A percentile compares a stretch with the other conserved stretches of the same genome.
phyloP scores from a whole-genome alignment of 2,797 vertebrate species.

The Pangasius krempfi region DNA sequence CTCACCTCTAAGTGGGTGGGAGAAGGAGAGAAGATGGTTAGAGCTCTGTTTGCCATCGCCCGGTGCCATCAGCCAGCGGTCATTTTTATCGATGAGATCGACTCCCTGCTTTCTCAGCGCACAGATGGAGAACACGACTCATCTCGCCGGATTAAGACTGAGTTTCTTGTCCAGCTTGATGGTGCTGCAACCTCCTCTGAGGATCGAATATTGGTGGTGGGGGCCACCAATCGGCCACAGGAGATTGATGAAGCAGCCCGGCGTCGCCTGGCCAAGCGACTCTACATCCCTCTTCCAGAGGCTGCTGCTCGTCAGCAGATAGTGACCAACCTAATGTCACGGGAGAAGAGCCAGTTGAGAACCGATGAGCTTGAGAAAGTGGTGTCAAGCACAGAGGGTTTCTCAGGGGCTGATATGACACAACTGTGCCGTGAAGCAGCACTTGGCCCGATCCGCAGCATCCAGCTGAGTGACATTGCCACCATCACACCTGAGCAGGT shows the following conservation, averaged over 20 bases:
- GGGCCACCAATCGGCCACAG: conserved; percentile 94
- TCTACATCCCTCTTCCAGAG: conserved; percentile 94
- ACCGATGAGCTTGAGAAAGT: conserved; percentile 80
- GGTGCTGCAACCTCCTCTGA: conserved; percentile 91
- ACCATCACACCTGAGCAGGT: conserved; percentile 90
- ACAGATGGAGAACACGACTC: conserved; percentile 96
- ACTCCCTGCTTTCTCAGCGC: conserved; percentile 92
- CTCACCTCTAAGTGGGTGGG: conserved; percentile 98
- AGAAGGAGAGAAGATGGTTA: conserved; percentile 97
- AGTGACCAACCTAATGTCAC: conserved; percentile 83
- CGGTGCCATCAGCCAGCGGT: conserved; percentile 94
- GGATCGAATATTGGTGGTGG: conserved; percentile 94
- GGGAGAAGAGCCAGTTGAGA: conserved; percentile 80
- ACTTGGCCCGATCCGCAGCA: conserved; percentile 92
- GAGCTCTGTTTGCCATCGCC: conserved; percentile 90
- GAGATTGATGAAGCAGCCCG: conserved; percentile 97
- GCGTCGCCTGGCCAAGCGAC: conserved; percentile 87
- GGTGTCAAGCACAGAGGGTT: conserved; percentile 80
- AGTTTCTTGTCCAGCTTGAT: conserved; percentile 95
- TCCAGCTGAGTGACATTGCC: conserved; percentile 85
- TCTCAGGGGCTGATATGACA: conserved; percentile 96
- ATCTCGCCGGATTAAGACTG: conserved; percentile 94
- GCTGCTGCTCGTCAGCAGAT: conserved; percentile 86
- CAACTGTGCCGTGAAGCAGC: conserved; percentile 95
- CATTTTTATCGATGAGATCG: conserved; percentile 98